Evolutionary conservation across 2,888 invertebrate species (phyloP), one percentile per base, ranked within the genome.

Genomic region (Elmis aenea): DNA sequence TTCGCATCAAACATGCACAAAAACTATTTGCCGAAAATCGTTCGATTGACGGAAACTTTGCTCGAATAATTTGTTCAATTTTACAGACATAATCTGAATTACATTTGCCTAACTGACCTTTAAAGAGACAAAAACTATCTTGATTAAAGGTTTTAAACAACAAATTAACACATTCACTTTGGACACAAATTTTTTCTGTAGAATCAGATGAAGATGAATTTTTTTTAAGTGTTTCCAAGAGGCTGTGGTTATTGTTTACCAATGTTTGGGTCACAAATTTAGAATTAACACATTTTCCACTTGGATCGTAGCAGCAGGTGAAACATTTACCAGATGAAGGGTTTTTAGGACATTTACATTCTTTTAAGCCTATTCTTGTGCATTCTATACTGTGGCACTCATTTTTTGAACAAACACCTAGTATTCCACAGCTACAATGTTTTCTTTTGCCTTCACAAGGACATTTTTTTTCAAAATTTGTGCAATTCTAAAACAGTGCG

Each of bases 331-430:
- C n/a, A n/a, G n/a, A n/a, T n/a, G n/a, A n/a, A n/a, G n/a, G 18
- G 8, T 18, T 51, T 9, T 48, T 53, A 3, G 57, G 46, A 46
- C 74, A 74, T 8, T 51, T 51, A 50, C 75, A 75, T 55, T 75
- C 75, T 8, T 37, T 46, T 0, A 72, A 57, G 0, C 70, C 70
- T 0, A 75, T 52, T 3, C 61, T 40, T 1, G 68, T 69, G 51
- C 74, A 75, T 51, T 75, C 75, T 0, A 68, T 63, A 1, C 72
- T 73, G 45, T 71, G 71, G 37, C 75, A 75, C 30, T 57, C 56
- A 4, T 64, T 61, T 39, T 68, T 70, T 9, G 68, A 26, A 33
- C 75, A 75, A 2, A 63, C 58, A 1, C 74, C 74, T 14, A 69
- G 68, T 22, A 73, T 55, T 0, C 72, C 74, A 47, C 75, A 75